A percentile compares a stretch with the other conserved stretches of the same genome.
These are phyloP conservation scores for Nylanderia fulva DNA, from an alignment of 1,140 invertebrate species.

Conservation along the genomic window DNA sequence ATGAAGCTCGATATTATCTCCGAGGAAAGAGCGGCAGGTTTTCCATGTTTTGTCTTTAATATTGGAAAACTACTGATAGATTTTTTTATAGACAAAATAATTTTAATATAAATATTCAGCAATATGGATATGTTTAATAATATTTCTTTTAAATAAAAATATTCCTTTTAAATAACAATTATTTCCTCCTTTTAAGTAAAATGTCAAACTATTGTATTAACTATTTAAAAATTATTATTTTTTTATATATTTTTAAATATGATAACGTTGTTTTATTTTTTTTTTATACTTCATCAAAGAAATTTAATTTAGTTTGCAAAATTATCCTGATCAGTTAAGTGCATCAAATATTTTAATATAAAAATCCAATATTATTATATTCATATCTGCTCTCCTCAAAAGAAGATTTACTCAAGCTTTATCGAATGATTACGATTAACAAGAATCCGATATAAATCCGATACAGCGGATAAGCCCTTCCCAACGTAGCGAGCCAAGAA, in stretches of 20 bases:
- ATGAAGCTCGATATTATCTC: neutral
- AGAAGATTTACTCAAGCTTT: constrained; percentile 44
- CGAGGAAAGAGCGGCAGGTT: neutral
- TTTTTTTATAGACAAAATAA: neutral
- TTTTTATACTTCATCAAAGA: neutral
- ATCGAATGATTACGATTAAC: constrained; percentile 57
- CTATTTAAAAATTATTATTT: neutral
- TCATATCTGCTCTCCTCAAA: constrained; percentile 15
- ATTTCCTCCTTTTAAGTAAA: too few species aligned
- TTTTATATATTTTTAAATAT: neutral
- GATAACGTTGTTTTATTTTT: neutral
- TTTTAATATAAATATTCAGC: neutral
- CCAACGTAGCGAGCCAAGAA: constrained; percentile 52
- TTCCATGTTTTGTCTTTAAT: neutral
- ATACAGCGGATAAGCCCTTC: constrained; percentile 49
- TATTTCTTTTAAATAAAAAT: neutral
- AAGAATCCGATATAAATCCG: constrained; percentile 54
- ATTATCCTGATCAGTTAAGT: neutral
- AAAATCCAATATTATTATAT: constrained; percentile 40
- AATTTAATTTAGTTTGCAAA: constrained; percentile 1
- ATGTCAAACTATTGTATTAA: neutral
- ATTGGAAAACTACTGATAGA: neutral
- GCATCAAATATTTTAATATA: constrained; percentile 34
- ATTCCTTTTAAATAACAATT: neutral
- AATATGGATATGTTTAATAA: neutral